phyloP scores from a whole-genome alignment of 2,113 vertebrate species.

The human (Homo sapiens) region GRCh38 chr2:1601501-1602000 shows the following conservation, averaged over 20 bases:
- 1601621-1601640: neutral
- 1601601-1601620: neutral
- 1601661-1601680: neutral
- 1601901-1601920: neutral
- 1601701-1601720: neutral
- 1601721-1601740: neutral
- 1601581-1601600: neutral
- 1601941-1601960: neutral
- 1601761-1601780: neutral
- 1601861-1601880: neutral
- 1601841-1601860: no score
- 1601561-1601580: neutral
- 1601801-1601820: neutral
- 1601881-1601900: neutral
- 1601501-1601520: neutral
- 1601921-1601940: neutral
- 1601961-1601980: neutral
- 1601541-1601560: neutral
- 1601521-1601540: neutral
- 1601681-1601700: neutral
- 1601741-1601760: neutral
- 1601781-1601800: no score
- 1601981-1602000: neutral
- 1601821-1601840: neutral
- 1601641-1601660: neutral